Conservation (phyloP, 2,888 invertebrate genomes). For the Dascillus cervinus region DNA sequence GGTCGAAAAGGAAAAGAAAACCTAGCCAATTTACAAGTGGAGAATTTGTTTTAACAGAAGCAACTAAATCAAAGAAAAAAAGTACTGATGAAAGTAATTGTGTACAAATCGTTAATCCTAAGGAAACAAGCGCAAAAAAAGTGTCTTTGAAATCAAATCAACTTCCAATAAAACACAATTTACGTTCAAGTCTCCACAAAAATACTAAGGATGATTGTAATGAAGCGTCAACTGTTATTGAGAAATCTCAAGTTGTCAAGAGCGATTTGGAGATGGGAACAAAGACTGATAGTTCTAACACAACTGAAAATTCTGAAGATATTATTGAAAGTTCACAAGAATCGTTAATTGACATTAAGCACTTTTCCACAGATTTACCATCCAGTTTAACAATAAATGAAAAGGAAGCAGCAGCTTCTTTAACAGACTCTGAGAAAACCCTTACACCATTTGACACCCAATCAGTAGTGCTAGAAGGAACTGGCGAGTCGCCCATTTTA, state of each 20-base stretch:
- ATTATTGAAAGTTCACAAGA: slow-evolving; percentile 16
- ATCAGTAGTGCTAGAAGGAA: not conserved
- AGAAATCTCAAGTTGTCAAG: too few relatives aligned
- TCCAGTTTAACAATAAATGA: not conserved
- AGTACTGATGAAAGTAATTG: not conserved
- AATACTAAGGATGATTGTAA: too few relatives aligned
- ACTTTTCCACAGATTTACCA: not conserved
- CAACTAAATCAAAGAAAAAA: not conserved
- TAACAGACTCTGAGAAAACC: not conserved
- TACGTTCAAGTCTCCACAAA: too few relatives aligned
- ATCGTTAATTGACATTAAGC: slow-evolving; percentile 1
- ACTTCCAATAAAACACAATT: too few relatives aligned
- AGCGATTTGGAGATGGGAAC: too few relatives aligned
- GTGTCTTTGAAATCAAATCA: not conserved
- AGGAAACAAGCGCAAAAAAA: not conserved
- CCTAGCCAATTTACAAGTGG: too few relatives aligned
- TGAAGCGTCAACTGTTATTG: too few relatives aligned
- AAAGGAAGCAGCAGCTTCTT: not conserved
- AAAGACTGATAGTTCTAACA: too few relatives aligned
- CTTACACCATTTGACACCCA: slow-evolving; percentile 3
- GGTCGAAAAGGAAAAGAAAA: too few relatives aligned
- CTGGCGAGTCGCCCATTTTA: too few relatives aligned
- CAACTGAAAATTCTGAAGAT: too few relatives aligned
- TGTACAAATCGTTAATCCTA: not conserved
- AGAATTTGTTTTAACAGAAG: not conserved